Percentiles rank a stretch among this genome's conserved stretches.
phyloP scores from a whole-genome alignment of 2,113 vertebrate species.

The Megalops atlanticus region DNA sequence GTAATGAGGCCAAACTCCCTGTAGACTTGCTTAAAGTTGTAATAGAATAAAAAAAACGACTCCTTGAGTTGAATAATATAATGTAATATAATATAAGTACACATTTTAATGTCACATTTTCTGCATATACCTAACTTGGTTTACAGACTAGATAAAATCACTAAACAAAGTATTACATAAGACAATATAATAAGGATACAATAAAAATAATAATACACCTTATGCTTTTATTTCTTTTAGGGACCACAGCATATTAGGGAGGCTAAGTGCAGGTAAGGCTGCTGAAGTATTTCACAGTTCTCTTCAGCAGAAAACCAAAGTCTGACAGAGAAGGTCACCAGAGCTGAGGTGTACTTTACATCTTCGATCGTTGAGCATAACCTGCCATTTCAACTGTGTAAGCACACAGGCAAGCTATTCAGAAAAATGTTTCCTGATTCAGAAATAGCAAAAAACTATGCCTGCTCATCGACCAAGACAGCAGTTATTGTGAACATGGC shows the following conservation, averaged over 20 bases:
- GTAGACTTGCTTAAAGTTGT: too few species aligned
- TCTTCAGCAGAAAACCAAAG: constrained; percentile 6
- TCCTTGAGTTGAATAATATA: too few species aligned
- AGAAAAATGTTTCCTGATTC: constrained; percentile 42
- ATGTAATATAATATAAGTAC: too few species aligned
- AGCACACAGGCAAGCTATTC: too few species aligned
- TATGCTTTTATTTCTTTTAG: not conserved
- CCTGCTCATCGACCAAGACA: constrained; percentile 31
- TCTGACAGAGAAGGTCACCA: constrained; percentile 23
- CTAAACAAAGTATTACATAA: not conserved
- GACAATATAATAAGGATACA: constrained; percentile 11
- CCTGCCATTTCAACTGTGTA: too few species aligned
- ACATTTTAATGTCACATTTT: too few species aligned
- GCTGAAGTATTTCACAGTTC: not conserved
- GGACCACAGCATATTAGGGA: not conserved
- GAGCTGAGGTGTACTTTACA: constrained; percentile 31
- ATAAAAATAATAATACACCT: too few species aligned
- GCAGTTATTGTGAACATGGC: constrained; percentile 30
- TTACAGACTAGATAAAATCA: constrained; percentile 19
- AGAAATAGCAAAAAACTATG: constrained; percentile 32
- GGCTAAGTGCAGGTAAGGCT: not conserved
- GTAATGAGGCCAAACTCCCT: too few species aligned
- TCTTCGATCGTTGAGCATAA: constrained; percentile 32
- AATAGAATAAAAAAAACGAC: too few species aligned
- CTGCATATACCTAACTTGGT: too few species aligned